These are phyloP conservation scores for Tetrapedia diversipes DNA, from an alignment of 2,888 invertebrate species.

Conservation along the genomic window DNA sequence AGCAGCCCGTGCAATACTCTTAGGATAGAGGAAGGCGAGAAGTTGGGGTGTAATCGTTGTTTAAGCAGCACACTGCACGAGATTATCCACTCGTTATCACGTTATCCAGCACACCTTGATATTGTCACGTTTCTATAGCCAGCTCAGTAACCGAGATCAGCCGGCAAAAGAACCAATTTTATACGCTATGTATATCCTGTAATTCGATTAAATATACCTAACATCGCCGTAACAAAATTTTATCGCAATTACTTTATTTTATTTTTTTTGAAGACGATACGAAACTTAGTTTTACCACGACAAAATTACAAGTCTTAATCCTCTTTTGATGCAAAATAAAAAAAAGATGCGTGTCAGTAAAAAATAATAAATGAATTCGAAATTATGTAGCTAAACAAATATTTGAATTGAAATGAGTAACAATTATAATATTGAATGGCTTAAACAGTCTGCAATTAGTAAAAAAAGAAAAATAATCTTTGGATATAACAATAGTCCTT, in stretches of 20 bases:
- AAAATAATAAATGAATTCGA: too few species aligned
- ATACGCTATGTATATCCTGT: conserved; percentile 22
- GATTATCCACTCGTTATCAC: conserved; percentile 71
- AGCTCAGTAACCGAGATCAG: conserved; percentile 54
- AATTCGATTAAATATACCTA: background rate
- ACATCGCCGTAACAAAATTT: too few species aligned
- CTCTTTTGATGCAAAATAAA: too few species aligned
- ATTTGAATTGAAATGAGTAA: too few species aligned
- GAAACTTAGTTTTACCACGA: too few species aligned
- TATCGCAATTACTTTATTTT: too few species aligned
- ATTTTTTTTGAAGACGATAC: background rate
- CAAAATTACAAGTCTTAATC: too few species aligned
- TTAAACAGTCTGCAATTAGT: too few species aligned
- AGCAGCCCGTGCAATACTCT: conserved; percentile 47
- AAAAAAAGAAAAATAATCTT: background rate
- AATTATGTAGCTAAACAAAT: too few species aligned
- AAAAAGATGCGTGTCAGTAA: too few species aligned
- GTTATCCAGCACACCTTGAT: conserved; percentile 61
- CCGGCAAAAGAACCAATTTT: conserved; percentile 58
- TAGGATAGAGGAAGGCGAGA: conserved; percentile 56
- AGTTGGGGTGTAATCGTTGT: conserved; percentile 71
- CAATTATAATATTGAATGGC: too few species aligned
- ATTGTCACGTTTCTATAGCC: conserved; percentile 62
- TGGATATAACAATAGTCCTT: background rate
- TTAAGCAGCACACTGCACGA: conserved; percentile 66